Conservation (phyloP, 1,140 invertebrate species). For the Dreissena polymorpha region DNA sequence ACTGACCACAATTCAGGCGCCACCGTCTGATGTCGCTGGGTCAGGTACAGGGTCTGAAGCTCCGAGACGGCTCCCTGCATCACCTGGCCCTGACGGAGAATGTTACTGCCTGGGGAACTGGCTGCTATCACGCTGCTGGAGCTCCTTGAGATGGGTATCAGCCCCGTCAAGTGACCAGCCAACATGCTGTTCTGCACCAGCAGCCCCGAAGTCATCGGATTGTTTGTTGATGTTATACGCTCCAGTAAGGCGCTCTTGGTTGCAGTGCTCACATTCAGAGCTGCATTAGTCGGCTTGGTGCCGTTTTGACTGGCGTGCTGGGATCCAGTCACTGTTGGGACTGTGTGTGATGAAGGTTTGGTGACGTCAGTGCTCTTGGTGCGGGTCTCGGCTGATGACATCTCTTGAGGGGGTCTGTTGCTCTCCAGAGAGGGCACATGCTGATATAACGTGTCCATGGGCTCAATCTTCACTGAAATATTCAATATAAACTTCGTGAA, state of each 20-base stretch:
- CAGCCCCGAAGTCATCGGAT: background rate
- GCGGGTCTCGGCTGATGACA: background rate
- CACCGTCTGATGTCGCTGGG: slow-evolving; percentile 49
- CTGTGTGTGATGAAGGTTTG: background rate
- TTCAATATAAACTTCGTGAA: too few relatives aligned
- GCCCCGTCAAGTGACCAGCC: slow-evolving; percentile 44
- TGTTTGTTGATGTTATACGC: slow-evolving; percentile 29
- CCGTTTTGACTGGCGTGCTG: background rate
- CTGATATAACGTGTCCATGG: background rate
- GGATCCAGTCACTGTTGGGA: background rate
- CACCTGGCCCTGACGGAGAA: slow-evolving; percentile 9
- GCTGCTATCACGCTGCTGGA: slow-evolving; percentile 41
- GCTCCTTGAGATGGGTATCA: slow-evolving; percentile 35
- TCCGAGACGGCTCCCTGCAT: slow-evolving; percentile 8
- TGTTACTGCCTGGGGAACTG: slow-evolving; percentile 9
- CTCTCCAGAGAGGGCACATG: background rate
- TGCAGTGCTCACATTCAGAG: slow-evolving; percentile 20
- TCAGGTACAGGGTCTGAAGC: slow-evolving; percentile 49
- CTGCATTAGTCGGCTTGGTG: background rate
- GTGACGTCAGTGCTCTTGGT: background rate
- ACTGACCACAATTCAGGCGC: slow-evolving; percentile 44
- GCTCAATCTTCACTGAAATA: background rate
- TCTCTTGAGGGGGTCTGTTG: too few relatives aligned
- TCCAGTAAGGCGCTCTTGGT: slow-evolving; percentile 49
- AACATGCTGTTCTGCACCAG: slow-evolving; percentile 13